Base-by-base conservation (phyloP, 2,888 invertebrate genomes). In the Nysson spinosus region DNA sequence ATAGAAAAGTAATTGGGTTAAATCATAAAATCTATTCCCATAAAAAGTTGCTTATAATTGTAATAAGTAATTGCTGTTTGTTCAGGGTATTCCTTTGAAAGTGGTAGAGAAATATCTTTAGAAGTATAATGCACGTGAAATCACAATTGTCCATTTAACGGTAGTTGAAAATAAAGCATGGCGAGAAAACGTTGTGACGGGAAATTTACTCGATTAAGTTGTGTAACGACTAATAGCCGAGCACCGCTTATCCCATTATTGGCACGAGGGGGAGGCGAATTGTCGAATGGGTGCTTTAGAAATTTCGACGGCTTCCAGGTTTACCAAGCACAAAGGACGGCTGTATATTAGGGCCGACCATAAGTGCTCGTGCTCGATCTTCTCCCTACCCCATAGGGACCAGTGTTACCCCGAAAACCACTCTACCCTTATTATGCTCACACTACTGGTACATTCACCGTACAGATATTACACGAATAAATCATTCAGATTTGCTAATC, bases 161-260 rank as follows among this genome's bases (percentile, higher is more conserved):
- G 26, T n/a, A 34, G 14, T 46, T 46, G 44, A 14, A 57, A 46
- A 35, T 46, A 19, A 32, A 47, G 52, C 35, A 6, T 37, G 42
- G 12, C 34, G 47, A 60, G 57, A 50, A 62, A 43, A 22, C 46
- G 47, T n/a, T 11, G 42, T 22, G 52, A 24, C 39, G 61, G 65
- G 51, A 63, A 71, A 61, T 66, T 67, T 71, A 63, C 54, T 71
- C 75, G 80, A 81, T 80, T 76, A 74, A 79, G 70, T 78, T 73
- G 75, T 79, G 75, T 73, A 78, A 77, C 75, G 77, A 76, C 78
- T 78, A 78, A 78, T 72, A 75, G 75, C 65, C 73, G 75, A 70
- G 64, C 70, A 67, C 61, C 72, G 49, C 79, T 73, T 75, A 72
- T 73, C 74, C 74, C 67, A 79, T 78, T 79, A 79, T 68, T 61